Conservation (phyloP, 2,113 vertebrate genomes). For the Spermophilus dauricus region DNA sequence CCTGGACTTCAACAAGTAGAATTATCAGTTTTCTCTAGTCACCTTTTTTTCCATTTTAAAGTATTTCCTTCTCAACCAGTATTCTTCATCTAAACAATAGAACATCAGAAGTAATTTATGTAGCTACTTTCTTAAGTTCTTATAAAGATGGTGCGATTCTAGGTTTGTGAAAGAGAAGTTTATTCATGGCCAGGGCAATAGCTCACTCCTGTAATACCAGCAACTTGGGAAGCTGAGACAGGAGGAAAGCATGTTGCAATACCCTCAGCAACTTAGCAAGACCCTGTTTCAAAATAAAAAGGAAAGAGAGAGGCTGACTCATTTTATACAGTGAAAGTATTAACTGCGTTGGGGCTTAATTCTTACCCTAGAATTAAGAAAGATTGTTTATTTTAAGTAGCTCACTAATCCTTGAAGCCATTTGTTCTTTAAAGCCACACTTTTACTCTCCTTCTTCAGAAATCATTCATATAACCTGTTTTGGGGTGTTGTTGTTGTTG, state of each 20-base stretch:
- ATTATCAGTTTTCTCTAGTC: conserved; percentile 13
- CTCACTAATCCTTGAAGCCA: conserved; percentile 37
- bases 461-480: background rate
- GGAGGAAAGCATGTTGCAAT: too few species aligned
- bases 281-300: too few species aligned
- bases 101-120: conserved; percentile 22
- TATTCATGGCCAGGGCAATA: background rate
- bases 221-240: too few species aligned
- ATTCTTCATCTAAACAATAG: background rate
- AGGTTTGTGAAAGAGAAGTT: conserved; percentile 56
- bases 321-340: background rate
- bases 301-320: too few species aligned
- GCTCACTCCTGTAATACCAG: too few species aligned
- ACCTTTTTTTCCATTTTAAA: conserved; percentile 37
- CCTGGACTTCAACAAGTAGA: conserved; percentile 47
- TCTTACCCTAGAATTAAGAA: conserved; percentile 44
- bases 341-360: background rate
- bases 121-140: background rate
- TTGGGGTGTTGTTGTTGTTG: background rate
- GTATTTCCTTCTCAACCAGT: background rate
- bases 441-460: background rate
- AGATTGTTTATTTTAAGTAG: conserved; percentile 5
- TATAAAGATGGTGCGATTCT: background rate
- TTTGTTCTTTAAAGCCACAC: conserved; percentile 50
- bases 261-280: too few species aligned